These are phyloP conservation scores for Tapirus terrestris DNA, from an alignment of 2,113 vertebrate species.

Conservation along the genomic window DNA sequence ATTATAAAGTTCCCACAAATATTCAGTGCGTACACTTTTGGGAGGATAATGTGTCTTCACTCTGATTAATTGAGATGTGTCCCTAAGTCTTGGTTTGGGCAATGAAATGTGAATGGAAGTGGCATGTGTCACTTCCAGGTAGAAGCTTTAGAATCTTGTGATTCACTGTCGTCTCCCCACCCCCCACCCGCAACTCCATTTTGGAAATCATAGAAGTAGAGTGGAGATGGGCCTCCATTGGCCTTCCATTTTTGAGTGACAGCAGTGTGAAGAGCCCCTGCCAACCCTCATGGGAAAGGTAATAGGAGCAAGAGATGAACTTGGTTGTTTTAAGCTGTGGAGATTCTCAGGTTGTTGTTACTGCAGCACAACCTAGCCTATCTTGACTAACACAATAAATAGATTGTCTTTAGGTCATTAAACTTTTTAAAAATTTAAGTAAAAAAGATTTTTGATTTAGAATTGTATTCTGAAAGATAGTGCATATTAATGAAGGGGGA, in stretches of 20 bases:
- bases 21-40: neutral
- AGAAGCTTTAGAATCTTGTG: neutral
- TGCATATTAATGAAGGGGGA: neutral
- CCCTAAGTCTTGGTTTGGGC: neutral
- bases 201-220: neutral
- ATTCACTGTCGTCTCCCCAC: neutral
- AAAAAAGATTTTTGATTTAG: neutral
- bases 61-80: neutral
- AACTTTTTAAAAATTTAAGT: neutral
- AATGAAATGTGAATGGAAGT: neutral
- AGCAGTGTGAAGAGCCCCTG: neutral
- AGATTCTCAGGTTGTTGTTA: neutral
- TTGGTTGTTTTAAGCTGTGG: neutral
- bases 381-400: neutral
- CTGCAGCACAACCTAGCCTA: neutral
- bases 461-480: neutral
- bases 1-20: neutral
- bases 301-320: neutral
- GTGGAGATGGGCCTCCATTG: neutral
- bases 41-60: neutral
- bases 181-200: accelerated
- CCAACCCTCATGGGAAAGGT: neutral
- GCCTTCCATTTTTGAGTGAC: neutral
- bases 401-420: neutral
- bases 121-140: neutral